Conservation (phyloP, 1,140 invertebrate species). For the Sminthurides bifidus region DNA sequence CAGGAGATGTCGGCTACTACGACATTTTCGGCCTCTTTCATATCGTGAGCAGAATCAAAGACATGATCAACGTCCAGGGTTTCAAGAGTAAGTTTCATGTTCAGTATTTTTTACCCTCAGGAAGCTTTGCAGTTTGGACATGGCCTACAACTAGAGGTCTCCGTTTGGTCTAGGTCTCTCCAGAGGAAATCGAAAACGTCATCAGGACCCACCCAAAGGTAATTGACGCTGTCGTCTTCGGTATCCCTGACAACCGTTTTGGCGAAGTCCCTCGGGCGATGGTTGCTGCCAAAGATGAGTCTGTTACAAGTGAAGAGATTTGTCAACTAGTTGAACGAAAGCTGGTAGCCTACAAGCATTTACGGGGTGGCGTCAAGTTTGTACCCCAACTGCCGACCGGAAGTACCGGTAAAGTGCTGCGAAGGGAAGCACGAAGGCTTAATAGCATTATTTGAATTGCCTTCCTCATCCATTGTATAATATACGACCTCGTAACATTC, state of each 20-base stretch:
- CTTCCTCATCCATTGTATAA: too few species aligned
- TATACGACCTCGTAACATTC: too few species aligned
- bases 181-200: conserved; percentile 71
- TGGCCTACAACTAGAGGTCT: too few species aligned
- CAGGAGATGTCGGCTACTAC: conserved; percentile 33
- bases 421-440: too few species aligned
- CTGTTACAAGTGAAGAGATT: conserved; percentile 48
- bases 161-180: conserved; percentile 73
- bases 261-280: conserved; percentile 62
- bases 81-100: too few species aligned
- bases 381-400: conserved; percentile 8
- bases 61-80: conserved; percentile 85
- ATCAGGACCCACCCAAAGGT: conserved; percentile 58
- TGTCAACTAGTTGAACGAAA: conserved; percentile 45
- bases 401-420: conserved; percentile 15
- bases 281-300: conserved; percentile 37
- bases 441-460: too few species aligned
- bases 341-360: conserved; percentile 53
- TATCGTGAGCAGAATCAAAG: conserved; percentile 72
- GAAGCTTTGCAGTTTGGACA: too few species aligned
- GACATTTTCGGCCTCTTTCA: conserved; percentile 42
- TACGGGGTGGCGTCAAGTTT: conserved; percentile 41
- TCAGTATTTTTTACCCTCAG: too few species aligned
- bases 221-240: conserved; percentile 70
- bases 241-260: conserved; percentile 52